These are phyloP conservation scores for Oryzias sinensis DNA, from an alignment of 2,797 vertebrate species.

Conservation along the genomic window DNA sequence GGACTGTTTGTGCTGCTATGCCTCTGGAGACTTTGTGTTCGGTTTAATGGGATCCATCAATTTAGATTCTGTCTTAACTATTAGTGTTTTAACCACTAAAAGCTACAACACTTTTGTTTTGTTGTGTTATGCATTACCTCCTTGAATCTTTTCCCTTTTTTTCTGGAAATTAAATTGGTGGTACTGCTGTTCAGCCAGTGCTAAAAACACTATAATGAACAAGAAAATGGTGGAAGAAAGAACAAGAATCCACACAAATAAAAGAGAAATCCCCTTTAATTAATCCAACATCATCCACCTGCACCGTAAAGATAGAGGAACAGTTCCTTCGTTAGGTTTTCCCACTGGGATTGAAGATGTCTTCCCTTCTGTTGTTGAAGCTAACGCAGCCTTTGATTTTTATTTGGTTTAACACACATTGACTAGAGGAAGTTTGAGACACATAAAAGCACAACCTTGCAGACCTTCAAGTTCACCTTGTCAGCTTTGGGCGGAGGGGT, in stretches of 20 bases:
- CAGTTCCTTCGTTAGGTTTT: constrained; percentile 48
- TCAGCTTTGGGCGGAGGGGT: constrained; percentile 39
- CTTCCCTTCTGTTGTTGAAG: constrained; percentile 48
- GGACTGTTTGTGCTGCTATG: constrained; percentile 73
- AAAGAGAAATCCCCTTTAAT: not conserved
- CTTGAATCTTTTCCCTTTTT: constrained; percentile 7
- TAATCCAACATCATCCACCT: constrained; percentile 68
- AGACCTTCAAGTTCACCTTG: constrained; percentile 86
- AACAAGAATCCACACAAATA: constrained; percentile 54
- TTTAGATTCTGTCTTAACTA: constrained; percentile 81
- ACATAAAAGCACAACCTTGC: constrained; percentile 71
- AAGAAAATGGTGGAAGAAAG: constrained; percentile 41
- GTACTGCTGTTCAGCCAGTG: constrained; percentile 60
- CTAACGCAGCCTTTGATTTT: constrained; percentile 73
- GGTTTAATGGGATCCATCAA: constrained; percentile 86
- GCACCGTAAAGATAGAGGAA: constrained; percentile 40
- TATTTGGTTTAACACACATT: constrained; percentile 47
- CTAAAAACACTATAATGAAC: constrained; percentile 58
- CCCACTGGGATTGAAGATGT: constrained; percentile 57
- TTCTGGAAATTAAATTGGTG: constrained; percentile 37
- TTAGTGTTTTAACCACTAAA: constrained; percentile 72
- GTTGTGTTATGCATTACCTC: not conserved
- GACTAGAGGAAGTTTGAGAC: constrained; percentile 65
- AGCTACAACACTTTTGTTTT: constrained; percentile 34
- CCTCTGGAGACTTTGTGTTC: constrained; percentile 77